Base-by-base conservation (phyloP, 2,797 vertebrate genomes). In the Microcaecilia unicolor region DNA sequence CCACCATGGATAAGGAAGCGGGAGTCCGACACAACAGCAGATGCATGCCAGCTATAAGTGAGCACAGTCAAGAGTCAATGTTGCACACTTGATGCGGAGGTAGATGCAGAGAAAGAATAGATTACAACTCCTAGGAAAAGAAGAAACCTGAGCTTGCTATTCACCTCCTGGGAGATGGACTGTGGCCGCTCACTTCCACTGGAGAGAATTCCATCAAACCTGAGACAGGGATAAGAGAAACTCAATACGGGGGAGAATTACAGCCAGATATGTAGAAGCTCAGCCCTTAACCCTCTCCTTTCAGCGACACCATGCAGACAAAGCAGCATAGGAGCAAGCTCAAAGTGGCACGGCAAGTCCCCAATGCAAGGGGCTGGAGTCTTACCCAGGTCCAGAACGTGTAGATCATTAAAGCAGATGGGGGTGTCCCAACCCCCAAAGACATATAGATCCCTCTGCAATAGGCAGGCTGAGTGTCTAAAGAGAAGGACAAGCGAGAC, bases 341-440 rank as follows among this genome's bases (percentile, higher is more conserved):
- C n/a, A n/a, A n/a, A n/a, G n/a, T n/a, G n/a, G n/a, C n/a, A n/a
- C n/a, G n/a, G n/a, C n/a, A n/a, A n/a, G n/a, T n/a, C n/a, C n/a
- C n/a, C n/a, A n/a, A n/a, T 15, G n/a, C n/a, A n/a, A n/a, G n/a
- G n/a, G n/a, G n/a, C n/a, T n/a, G n/a, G n/a, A n/a, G n/a, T 38
- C 76, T 81, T 49, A 88, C 86, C 83, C 2, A 87, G 74, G 56
- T 89, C 86, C 63, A 89, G 48, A 58, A 69, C 69, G 56, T 78
- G 81, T 76, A 87, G 76, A 64, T 89, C 85, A 27, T 78, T 86
- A 60, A 78, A 89, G 63, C 84, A 86, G 19, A 87, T 64, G 1
- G 86, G 86, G 6, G 81, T 86, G 64, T 89, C 86, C 86, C 86
- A 89, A 16, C 86, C 86, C 3, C 81, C 86, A 29, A 89, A 89